Evolutionary conservation across 2,888 invertebrate genomes (phyloP).

Genomic region (Acrobasis repandana): DNA sequence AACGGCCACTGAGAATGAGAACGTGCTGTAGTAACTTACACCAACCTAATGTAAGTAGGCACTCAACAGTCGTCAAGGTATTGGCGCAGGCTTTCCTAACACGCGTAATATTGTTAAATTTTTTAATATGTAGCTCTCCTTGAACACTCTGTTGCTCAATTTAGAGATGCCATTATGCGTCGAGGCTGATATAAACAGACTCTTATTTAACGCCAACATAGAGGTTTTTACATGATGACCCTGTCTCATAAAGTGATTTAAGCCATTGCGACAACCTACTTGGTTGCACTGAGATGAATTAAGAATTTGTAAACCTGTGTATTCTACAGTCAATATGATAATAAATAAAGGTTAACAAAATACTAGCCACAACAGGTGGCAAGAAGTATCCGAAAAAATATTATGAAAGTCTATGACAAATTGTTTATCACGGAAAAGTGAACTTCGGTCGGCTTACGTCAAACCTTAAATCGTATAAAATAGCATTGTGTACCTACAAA

Average conservation of each 20-base stretch:
- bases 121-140: constrained; percentile 72
- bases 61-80: constrained; percentile 54
- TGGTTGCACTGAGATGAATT: constrained; percentile 20
- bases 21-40: constrained; percentile 31
- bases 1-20: constrained; percentile 53
- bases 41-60: constrained; percentile 31
- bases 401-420: constrained; percentile 40
- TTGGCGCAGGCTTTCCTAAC: constrained; percentile 56
- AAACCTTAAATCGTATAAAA: neutral
- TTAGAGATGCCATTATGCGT: constrained; percentile 61
- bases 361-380: neutral
- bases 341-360: neutral
- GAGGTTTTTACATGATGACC: constrained; percentile 45
- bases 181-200: constrained; percentile 53
- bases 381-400: constrained; percentile 15
- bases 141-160: constrained; percentile 66
- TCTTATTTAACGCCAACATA: constrained; percentile 57
- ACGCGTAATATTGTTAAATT: constrained; percentile 64
- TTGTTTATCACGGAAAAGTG: constrained; percentile 48
- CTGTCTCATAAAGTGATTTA: constrained; percentile 39
- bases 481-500: neutral
- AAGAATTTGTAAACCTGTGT: constrained; percentile 3
- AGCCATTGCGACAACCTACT: constrained; percentile 45
- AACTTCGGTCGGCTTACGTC: constrained; percentile 27
- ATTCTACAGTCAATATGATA: neutral